Evolutionary conservation across 2,797 vertebrate species (phyloP).

Genomic region (Gymnoscopelus microlampas): DNA sequence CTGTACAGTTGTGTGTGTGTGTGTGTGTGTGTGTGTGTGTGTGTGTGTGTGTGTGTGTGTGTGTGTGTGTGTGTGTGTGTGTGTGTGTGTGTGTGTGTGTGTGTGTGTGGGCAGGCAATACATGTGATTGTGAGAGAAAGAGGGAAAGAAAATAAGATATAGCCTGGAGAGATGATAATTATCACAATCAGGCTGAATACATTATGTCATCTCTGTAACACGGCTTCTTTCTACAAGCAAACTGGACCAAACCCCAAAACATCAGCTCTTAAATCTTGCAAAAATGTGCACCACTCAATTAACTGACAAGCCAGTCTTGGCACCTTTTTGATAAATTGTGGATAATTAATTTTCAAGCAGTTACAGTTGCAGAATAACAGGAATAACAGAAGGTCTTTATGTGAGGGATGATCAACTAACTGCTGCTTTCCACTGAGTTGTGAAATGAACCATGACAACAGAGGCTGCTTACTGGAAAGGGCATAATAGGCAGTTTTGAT

Average conservation of each 20-base stretch:
- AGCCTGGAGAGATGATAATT: constrained; percentile 42
- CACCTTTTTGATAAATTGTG: constrained; percentile 24
- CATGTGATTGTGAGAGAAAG: background rate
- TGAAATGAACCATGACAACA: too few species aligned
- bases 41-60: background rate
- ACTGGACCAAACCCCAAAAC: constrained; percentile 31
- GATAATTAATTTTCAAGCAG: constrained; percentile 25
- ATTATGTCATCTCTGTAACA: constrained; percentile 52
- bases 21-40: background rate
- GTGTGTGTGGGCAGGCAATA: background rate
- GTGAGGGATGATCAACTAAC: background rate
- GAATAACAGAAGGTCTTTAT: constrained; percentile 16
- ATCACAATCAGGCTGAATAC: constrained; percentile 37
- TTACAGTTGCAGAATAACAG: constrained; percentile 31
- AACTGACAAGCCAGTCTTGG: constrained; percentile 9
- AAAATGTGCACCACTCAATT: constrained; percentile 15
- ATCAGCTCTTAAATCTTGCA: constrained; percentile 33
- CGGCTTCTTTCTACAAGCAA: constrained; percentile 23
- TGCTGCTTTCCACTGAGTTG: too few species aligned
- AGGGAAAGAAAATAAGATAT: constrained; percentile 12
- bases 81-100: background rate
- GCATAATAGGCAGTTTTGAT: background rate
- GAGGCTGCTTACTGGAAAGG: background rate
- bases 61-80: background rate
- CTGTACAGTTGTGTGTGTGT: background rate